Conservation (phyloP, 2,888 invertebrate genomes). For the Tetragonula carbonaria region DNA sequence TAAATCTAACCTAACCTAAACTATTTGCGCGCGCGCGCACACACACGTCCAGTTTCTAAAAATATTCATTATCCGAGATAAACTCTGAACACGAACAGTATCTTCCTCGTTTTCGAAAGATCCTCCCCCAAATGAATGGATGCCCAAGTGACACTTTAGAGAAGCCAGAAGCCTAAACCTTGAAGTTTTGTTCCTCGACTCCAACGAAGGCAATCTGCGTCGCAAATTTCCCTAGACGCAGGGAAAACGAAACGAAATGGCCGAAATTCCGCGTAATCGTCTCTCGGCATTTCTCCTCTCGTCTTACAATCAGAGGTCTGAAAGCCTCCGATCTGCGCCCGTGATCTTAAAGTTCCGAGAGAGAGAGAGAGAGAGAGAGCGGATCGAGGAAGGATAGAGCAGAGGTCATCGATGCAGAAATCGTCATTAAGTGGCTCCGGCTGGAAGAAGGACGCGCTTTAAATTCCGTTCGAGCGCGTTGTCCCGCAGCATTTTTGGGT, state of each 20-base stretch:
- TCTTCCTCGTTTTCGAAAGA: too few relatives aligned
- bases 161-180: background rate
- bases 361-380: too few relatives aligned
- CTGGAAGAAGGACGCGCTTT: constrained; percentile 21
- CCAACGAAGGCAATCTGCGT: background rate
- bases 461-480: constrained; percentile 37
- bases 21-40: too few relatives aligned
- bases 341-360: constrained; percentile 2
- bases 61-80: too few relatives aligned
- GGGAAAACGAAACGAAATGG: background rate
- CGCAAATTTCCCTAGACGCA: background rate
- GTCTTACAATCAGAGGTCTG: too few relatives aligned
- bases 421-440: background rate
- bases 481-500: constrained; percentile 48
- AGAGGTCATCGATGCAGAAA: constrained; percentile 11
- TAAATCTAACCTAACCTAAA: too few relatives aligned
- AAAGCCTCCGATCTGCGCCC: background rate
- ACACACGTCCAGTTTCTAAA: too few relatives aligned
- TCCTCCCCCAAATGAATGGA: too few relatives aligned
- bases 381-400: background rate
- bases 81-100: too few relatives aligned
- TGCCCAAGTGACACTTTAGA: background rate
- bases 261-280: background rate
- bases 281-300: background rate
- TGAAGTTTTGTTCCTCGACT: background rate